Evolutionary conservation across 1,140 invertebrate species (phyloP).

Genomic region (Pachypsylla venusta): DNA sequence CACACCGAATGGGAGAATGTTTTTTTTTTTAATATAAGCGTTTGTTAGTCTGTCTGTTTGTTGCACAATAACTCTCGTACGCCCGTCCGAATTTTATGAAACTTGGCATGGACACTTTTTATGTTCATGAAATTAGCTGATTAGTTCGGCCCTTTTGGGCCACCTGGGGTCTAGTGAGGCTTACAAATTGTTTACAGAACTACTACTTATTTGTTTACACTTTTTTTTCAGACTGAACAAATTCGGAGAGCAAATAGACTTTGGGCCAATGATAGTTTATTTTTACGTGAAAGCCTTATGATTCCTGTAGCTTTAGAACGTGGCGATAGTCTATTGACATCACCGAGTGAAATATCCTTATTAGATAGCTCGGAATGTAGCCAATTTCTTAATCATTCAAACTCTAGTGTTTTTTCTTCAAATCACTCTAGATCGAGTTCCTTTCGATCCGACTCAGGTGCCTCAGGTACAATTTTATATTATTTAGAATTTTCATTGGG

Average conservation of each 20-base stretch:
- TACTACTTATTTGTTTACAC: slow-evolving; percentile 19
- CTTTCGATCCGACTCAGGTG: background rate
- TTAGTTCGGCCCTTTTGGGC: no score
- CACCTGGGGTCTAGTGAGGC: no score
- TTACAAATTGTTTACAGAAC: no score
- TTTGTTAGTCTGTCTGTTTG: no score
- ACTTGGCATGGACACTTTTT: no score
- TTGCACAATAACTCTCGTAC: no score
- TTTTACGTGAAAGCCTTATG: slow-evolving; percentile 22
- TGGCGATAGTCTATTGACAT: slow-evolving; percentile 14
- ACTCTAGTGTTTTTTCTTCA: background rate
- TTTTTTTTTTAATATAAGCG: no score
- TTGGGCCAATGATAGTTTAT: slow-evolving; percentile 73
- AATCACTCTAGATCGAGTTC: slow-evolving; percentile 3
- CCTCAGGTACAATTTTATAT: slow-evolving; percentile 1
- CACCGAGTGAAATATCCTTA: slow-evolving; percentile 7
- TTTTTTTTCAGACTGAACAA: slow-evolving; percentile 63
- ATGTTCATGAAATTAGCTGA: no score
- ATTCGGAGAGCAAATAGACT: slow-evolving; percentile 72
- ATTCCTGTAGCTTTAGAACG: slow-evolving; percentile 20
- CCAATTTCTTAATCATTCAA: background rate
- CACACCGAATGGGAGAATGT: no score
- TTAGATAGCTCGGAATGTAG: slow-evolving; percentile 8
- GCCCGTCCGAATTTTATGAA: no score
- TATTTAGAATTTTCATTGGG: background rate